Evolutionary conservation across 92 coral and sea anemone genomes (phyloP).

Genomic region (Pocillopora grandis): DNA sequence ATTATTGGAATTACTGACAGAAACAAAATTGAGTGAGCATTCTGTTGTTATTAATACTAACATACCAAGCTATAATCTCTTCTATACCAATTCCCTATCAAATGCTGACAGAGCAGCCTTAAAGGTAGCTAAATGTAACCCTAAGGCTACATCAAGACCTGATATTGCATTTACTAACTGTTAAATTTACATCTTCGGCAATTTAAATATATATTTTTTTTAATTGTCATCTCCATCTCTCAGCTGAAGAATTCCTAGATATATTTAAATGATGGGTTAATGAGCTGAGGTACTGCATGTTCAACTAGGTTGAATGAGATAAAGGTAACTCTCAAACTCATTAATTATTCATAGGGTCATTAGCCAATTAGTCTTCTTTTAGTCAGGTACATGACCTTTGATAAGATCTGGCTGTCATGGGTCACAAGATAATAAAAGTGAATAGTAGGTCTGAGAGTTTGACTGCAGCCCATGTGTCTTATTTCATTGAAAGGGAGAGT

Average conservation of each 20-base stretch:
- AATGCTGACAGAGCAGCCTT: conserved; percentile 54
- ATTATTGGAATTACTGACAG: conserved; percentile 45
- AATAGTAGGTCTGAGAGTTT: no score
- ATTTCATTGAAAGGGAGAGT: no score
- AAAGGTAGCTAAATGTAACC: conserved; percentile 23
- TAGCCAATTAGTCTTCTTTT: no score
- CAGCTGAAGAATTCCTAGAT: conserved; percentile 56
- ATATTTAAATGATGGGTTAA: background rate
- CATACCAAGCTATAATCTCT: conserved; percentile 44
- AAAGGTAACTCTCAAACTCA: no score
- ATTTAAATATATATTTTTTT: conserved; percentile 32
- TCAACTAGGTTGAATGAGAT: no score
- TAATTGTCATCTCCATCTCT: conserved; percentile 23
- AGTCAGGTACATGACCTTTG: no score
- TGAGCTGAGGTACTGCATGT: no score
- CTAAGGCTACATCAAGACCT: conserved; percentile 51
- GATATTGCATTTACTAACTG: conserved; percentile 42
- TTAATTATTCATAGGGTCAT: no score
- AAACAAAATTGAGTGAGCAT: conserved; percentile 49
- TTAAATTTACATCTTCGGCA: conserved; percentile 27
- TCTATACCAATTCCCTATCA: conserved; percentile 53
- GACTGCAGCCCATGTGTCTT: no score
- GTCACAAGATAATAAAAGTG: no score
- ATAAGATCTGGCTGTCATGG: no score
- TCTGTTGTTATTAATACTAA: conserved; percentile 39